These are phyloP conservation scores for Drosophila mauritiana DNA, from an alignment of 1,140 invertebrate genomes.

Conservation along the genomic window DNA sequence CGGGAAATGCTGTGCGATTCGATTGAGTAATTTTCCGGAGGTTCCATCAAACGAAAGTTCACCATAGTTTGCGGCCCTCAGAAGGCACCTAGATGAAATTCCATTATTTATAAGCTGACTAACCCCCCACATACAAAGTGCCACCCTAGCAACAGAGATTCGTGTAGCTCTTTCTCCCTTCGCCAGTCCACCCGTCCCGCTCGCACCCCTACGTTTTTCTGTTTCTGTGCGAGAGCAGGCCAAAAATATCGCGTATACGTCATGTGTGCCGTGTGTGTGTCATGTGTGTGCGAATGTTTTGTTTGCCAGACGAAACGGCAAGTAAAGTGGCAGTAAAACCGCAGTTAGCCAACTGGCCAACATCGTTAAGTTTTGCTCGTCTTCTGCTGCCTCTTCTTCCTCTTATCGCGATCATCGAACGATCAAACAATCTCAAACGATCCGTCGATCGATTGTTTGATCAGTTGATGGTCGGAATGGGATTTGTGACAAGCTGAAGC, in stretches of 20 bases:
- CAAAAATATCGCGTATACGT: constrained; percentile 53
- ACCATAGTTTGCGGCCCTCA: constrained; percentile 4
- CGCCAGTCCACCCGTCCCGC: neutral
- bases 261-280: constrained; percentile 42
- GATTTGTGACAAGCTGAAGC: neutral
- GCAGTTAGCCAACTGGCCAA: constrained; percentile 32
- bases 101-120: constrained; percentile 52
- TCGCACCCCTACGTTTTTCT: neutral
- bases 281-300: constrained; percentile 28
- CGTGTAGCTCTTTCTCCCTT: neutral
- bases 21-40: constrained; percentile 32
- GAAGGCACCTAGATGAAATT: constrained; percentile 24
- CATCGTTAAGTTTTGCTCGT: constrained; percentile 7
- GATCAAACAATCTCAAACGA: neutral
- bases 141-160: constrained; percentile 45
- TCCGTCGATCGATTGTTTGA: constrained; percentile 26
- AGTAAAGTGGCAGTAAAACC: constrained; percentile 38
- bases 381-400: neutral
- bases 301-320: constrained; percentile 22
- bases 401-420: constrained; percentile 12
- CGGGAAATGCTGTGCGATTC: constrained; percentile 12
- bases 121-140: constrained; percentile 24
- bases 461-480: constrained; percentile 22
- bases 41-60: constrained; percentile 19
- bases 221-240: constrained; percentile 6